Conservation (phyloP, 1,140 invertebrate species). For the Eumeta japonica region DNA sequence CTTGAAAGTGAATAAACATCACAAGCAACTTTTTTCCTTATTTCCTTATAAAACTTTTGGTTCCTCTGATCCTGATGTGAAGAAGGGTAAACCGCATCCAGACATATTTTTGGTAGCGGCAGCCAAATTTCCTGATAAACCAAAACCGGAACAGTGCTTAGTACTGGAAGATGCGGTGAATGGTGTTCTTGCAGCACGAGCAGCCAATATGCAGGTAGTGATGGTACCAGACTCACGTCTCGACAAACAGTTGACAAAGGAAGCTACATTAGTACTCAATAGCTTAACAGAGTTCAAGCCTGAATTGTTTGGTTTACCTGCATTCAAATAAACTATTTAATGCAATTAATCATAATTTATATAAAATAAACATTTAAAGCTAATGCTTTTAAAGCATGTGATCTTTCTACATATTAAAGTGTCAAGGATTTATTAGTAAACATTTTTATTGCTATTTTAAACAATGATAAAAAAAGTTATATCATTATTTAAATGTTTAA, state of each 20-base stretch:
- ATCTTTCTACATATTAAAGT: no score
- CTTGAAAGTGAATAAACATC: slow-evolving; percentile 67
- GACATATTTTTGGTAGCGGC: slow-evolving; percentile 77
- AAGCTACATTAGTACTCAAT: slow-evolving; percentile 69
- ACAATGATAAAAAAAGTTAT: no score
- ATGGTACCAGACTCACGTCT: slow-evolving; percentile 74
- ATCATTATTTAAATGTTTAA: no score
- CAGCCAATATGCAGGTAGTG: slow-evolving; percentile 81
- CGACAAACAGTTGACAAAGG: slow-evolving; percentile 55
- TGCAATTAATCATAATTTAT: no score
- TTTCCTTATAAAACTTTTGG: slow-evolving; percentile 69
- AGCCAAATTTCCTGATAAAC: slow-evolving; percentile 64
- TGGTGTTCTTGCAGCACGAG: slow-evolving; percentile 71
- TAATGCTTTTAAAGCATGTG: no score
- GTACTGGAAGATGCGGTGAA: slow-evolving; percentile 89
- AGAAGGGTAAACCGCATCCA: slow-evolving; percentile 74
- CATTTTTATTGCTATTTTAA: no score
- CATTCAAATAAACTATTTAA: slow-evolving; percentile 54
- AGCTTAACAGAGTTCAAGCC: slow-evolving; percentile 77
- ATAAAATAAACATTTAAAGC: no score
- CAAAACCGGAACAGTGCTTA: slow-evolving; percentile 61
- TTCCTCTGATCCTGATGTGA: slow-evolving; percentile 71
- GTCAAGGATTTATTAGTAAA: no score
- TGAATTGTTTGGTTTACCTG: slow-evolving; percentile 81
- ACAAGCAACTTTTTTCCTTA: slow-evolving; percentile 63